Evolutionary conservation across 2,797 vertebrate species (phyloP).

Genomic region (Falco rusticolus): DNA sequence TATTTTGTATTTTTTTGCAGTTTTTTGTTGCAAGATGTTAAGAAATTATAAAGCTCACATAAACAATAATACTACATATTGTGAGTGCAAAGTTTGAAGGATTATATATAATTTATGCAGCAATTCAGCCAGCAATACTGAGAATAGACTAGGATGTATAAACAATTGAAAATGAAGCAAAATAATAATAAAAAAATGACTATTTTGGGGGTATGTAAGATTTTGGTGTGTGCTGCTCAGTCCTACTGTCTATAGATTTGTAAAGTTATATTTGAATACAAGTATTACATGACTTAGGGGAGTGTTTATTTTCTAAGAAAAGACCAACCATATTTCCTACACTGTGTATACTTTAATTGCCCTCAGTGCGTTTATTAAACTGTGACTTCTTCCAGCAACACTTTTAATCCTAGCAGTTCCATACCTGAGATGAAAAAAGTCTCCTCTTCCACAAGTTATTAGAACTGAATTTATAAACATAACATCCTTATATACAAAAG

Average conservation of each 20-base stretch:
- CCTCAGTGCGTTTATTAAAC: neutral
- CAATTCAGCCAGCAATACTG: neutral
- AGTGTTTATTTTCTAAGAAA: neutral
- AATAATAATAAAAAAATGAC: neutral
- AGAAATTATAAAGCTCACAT: neutral
- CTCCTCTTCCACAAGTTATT: neutral
- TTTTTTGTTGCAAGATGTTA: conserved; percentile 21
- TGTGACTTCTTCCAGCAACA: neutral
- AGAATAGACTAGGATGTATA: neutral
- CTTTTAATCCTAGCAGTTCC: neutral
- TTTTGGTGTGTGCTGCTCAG: neutral
- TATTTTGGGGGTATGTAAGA: neutral
- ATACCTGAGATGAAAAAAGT: neutral
- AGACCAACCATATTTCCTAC: neutral
- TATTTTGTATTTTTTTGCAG: neutral
- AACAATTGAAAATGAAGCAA: neutral
- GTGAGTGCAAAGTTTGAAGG: neutral
- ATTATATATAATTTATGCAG: neutral
- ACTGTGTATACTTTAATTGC: neutral
- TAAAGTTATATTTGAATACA: conserved; percentile 10
- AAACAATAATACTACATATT: neutral
- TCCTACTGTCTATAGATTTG: neutral
- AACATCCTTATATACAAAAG: neutral
- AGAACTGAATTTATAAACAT: neutral
- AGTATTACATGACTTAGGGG: neutral